A percentile compares a stretch with the other conserved stretches of the same genome.
phyloP scores from a whole-genome alignment of 2,888 invertebrate species.

The Eumacrocentrus americanus region DNA sequence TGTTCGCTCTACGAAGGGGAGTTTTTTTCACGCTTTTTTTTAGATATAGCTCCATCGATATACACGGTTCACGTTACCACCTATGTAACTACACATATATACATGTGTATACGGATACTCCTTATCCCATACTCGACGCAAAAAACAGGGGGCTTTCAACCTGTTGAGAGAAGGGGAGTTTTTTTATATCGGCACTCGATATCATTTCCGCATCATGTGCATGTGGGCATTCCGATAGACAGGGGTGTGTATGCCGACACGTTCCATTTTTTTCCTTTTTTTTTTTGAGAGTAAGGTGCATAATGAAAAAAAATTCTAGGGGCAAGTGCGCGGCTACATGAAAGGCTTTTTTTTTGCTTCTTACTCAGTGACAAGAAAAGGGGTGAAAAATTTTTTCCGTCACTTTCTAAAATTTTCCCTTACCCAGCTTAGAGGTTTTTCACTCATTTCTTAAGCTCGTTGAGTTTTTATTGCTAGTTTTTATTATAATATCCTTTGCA shows the following conservation, averaged over 20 bases:
- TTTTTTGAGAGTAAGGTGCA: slow-evolving; percentile 35
- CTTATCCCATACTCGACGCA: slow-evolving; percentile 28
- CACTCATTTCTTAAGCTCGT: no score
- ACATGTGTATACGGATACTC: background rate
- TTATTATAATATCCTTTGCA: no score
- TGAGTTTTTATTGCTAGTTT: no score
- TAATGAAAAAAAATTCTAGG: background rate
- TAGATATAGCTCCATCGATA: slow-evolving; percentile 26
- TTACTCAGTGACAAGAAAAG: no score
- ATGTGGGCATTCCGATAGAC: background rate
- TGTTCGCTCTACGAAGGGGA: slow-evolving; percentile 48
- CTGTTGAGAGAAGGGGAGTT: slow-evolving; percentile 43
- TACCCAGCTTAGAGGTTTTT: no score
- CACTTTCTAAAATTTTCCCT: background rate
- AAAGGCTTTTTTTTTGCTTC: background rate
- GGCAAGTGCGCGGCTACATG: background rate
- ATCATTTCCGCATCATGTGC: slow-evolving; percentile 10
- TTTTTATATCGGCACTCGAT: slow-evolving; percentile 29
- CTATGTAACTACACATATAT: background rate
- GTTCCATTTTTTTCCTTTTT: no score
- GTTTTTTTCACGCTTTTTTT: slow-evolving; percentile 43
- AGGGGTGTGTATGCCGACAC: no score
- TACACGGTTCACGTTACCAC: slow-evolving; percentile 19
- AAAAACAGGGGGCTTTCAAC: slow-evolving; percentile 30
- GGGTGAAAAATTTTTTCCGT: background rate